Evolutionary conservation across 2,113 vertebrate genomes (phyloP).

Genomic region (Dicaeum eximium): DNA sequence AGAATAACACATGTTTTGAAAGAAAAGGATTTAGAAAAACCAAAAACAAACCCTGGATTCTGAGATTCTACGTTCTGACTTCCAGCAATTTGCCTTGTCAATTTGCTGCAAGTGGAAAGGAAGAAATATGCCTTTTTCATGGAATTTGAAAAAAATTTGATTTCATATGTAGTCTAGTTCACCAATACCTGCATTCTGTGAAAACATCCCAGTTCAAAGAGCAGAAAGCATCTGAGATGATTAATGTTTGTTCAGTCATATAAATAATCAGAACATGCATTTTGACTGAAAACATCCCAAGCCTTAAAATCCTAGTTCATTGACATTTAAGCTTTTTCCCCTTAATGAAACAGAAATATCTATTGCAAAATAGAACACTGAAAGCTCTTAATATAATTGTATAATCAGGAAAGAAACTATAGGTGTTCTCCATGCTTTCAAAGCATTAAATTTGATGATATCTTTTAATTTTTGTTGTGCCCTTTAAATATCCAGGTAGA

Average conservation of each 20-base stretch:
- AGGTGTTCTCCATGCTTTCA: background rate
- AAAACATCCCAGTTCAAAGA: background rate
- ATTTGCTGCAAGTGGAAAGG: background rate
- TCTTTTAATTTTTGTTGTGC: background rate
- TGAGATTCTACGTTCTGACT: background rate
- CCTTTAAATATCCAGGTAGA: background rate
- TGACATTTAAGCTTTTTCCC: background rate
- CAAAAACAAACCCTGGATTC: background rate
- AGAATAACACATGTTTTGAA: background rate
- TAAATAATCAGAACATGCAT: slow-evolving; percentile 9
- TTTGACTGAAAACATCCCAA: slow-evolving; percentile 12
- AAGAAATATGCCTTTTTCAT: background rate
- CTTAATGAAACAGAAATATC: slow-evolving; percentile 1
- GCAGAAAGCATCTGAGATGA: slow-evolving; percentile 35
- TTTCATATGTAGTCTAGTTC: background rate
- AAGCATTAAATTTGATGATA: background rate
- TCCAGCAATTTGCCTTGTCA: background rate
- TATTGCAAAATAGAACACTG: background rate
- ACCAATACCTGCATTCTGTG: background rate
- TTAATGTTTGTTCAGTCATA: slow-evolving; percentile 52
- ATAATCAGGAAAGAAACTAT: background rate
- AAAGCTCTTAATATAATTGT: background rate
- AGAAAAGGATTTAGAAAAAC: background rate
- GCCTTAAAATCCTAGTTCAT: background rate
- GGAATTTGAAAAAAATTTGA: background rate